Evolutionary conservation across 2,888 invertebrate genomes (phyloP).

Genomic region (Drosophila maculinotata): DNA sequence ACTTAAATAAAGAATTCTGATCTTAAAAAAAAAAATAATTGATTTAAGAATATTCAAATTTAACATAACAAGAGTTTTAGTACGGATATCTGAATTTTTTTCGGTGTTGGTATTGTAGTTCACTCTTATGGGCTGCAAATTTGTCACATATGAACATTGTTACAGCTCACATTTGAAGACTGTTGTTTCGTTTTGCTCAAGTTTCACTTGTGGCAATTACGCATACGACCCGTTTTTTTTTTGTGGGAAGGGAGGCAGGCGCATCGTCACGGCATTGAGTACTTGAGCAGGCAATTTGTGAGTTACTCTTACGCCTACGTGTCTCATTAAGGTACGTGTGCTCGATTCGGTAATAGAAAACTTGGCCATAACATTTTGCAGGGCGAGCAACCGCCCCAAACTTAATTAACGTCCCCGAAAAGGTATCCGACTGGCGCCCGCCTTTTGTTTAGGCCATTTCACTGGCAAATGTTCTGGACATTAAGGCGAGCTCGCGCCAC

Average conservation of each 20-base stretch:
- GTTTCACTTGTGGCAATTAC: constrained; percentile 47
- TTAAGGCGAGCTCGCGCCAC: constrained; percentile 48
- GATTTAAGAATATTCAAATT: neutral
- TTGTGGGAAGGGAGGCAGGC: neutral
- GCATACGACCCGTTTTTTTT: constrained; percentile 31
- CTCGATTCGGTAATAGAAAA: constrained; percentile 70
- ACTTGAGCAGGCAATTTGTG: constrained; percentile 55
- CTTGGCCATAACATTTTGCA: constrained; percentile 71
- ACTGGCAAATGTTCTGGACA: constrained; percentile 70
- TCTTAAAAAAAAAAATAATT: too few species aligned
- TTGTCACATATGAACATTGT: constrained; percentile 34
- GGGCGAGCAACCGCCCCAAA: constrained; percentile 52
- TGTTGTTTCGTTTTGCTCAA: constrained; percentile 26
- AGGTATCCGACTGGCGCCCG: constrained; percentile 64
- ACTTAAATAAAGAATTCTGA: too few species aligned
- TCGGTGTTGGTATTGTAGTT: neutral
- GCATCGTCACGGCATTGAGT: constrained; percentile 24
- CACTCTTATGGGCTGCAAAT: constrained; percentile 34
- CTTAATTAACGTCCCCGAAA: constrained; percentile 71
- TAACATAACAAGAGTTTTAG: neutral
- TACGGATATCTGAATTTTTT: neutral
- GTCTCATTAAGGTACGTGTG: constrained; percentile 69
- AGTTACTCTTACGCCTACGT: constrained; percentile 78
- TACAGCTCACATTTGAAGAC: constrained; percentile 30
- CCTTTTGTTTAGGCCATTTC: constrained; percentile 68